A percentile compares a stretch with the other conserved stretches of the same genome.
Evolutionary conservation across 2,888 invertebrate genomes (phyloP).

Genomic region (Aporophyla lueneburgensis): DNA sequence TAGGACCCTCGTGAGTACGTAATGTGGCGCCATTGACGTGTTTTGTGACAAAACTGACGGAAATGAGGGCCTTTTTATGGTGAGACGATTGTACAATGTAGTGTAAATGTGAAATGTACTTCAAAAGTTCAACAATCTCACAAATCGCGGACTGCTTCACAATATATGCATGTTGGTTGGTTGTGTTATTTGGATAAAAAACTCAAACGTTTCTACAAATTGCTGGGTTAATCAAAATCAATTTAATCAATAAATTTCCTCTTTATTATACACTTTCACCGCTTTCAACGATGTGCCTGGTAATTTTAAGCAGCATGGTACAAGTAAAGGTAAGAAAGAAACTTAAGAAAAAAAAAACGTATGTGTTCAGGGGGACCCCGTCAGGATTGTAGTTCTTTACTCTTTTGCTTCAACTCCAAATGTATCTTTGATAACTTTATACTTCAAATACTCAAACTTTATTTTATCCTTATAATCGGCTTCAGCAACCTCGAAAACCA

Average conservation of each 20-base stretch:
- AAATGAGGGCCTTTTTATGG: conserved; percentile 41
- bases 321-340: not conserved
- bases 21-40: conserved; percentile 46
- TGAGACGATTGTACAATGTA: conserved; percentile 17
- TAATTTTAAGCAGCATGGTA: not conserved
- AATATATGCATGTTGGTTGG: not conserved
- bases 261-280: not conserved
- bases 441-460: no score
- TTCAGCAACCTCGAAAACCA: no score
- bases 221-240: not conserved
- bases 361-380: no score
- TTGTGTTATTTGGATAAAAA: conserved; percentile 8
- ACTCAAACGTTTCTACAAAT: not conserved
- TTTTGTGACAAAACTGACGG: conserved; percentile 45
- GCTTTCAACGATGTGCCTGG: not conserved
- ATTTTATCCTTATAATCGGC: no score
- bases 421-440: no score
- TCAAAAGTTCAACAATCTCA: not conserved
- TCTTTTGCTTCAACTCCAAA: no score
- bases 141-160: not conserved
- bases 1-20: conserved; percentile 22
- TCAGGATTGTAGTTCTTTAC: no score
- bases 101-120: not conserved
- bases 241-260: not conserved
- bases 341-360: no score